Evolutionary conservation across 2,113 vertebrate species (phyloP), one percentile per base, ranked within the genome.

Genomic region (Coturnix japonica): DNA sequence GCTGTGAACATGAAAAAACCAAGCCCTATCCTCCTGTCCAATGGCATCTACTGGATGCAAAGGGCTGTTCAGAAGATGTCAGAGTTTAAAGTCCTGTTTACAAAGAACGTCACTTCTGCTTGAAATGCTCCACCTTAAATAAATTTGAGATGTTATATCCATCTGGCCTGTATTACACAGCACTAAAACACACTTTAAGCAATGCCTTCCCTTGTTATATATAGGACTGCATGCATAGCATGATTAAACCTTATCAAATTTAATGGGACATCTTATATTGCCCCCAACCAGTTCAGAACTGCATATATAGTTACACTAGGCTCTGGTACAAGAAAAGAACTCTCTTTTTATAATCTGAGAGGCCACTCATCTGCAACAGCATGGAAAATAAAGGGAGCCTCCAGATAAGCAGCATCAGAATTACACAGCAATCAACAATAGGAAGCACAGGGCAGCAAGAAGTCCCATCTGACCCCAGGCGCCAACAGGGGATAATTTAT

Each of bases 351-450:
- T 65, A 81, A 84, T 8, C 49, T 69, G 33, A 0, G 2, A 84
- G 54, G 37, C 23, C 66, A 61, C 54, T 65, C 63, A 59, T 76
- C 13, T 69, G 90, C 64, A 83, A 63, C 44, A 78, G 57, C n/a
- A 31, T 59, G 76, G 66, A 73, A 92, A 96, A 77, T 33, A 79
- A 81, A 79, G 33, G 20, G 30, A 56, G 31, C 82, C 41, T 39
- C 26, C 47, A 83, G 75, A 92, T 28, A 91, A 87, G 43, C 28
- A 77, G 70, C 13, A 57, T 64, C 75, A 92, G 84, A 95, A 82
- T 54, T 59, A 80, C 26, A 60, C 1, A 71, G 81, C 0, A 3
- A 91, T 53, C 4, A 13, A 60, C 74, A 94, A 60, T 14, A 61
- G 47, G 53, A 73, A 87, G 60, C 3, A 0, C 30, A 60, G 33